phyloP scores from a whole-genome alignment of 2,113 vertebrate species.

The Phalacrocorax carbo region DNA sequence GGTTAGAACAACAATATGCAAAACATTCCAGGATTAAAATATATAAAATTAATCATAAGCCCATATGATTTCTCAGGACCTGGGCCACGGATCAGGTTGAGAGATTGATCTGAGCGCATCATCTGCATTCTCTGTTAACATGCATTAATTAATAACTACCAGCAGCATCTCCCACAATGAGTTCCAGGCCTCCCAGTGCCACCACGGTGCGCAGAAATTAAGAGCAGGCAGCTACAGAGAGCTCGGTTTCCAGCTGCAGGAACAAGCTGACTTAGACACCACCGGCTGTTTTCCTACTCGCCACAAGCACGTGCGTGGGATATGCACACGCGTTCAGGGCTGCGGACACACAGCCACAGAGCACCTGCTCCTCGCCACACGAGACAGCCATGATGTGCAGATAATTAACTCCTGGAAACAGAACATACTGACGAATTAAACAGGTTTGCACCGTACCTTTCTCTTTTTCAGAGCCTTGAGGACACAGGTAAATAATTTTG shows the following conservation, averaged over 20 bases:
- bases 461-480: neutral
- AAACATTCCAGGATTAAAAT: neutral
- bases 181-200: neutral
- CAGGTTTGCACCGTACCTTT: neutral
- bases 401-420: neutral
- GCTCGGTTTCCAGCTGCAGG: neutral
- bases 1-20: neutral
- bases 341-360: neutral
- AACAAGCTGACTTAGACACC: neutral
- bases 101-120: too few relatives aligned
- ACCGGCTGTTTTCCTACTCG: neutral
- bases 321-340: rapidly evolving
- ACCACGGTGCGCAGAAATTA: neutral
- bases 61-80: neutral
- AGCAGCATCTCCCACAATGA: neutral
- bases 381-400: neutral
- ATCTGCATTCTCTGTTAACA: neutral
- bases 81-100: neutral
- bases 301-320: neutral
- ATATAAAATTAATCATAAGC: neutral
- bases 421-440: neutral
- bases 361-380: neutral
- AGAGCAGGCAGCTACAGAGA: neutral
- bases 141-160: neutral
- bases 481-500: neutral